phyloP scores from a whole-genome alignment of 2,888 invertebrate species.

The Sarcophaga carnaria region DNA sequence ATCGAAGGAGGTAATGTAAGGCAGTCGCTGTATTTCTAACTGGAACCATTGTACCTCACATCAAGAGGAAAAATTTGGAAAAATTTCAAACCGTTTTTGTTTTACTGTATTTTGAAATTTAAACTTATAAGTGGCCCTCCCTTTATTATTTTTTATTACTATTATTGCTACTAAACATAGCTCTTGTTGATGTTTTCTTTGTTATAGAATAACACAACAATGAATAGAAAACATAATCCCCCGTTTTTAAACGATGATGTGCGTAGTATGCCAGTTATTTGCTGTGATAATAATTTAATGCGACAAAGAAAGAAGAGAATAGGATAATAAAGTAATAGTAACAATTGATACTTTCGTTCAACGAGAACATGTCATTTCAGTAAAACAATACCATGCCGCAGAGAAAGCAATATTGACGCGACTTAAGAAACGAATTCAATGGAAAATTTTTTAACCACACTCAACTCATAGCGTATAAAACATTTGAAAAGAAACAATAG shows the following conservation, averaged over 20 bases:
- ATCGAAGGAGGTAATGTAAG: too few species aligned
- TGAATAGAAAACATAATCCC: constrained; percentile 31
- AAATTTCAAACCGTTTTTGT: too few species aligned
- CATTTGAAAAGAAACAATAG: constrained; percentile 4
- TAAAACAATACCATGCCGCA: constrained; percentile 16
- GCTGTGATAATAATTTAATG: constrained; percentile 41
- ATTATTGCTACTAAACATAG: not conserved
- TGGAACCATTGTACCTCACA: too few species aligned
- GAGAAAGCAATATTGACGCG: not conserved
- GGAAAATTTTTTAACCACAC: not conserved
- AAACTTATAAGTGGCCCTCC: too few species aligned
- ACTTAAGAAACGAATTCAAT: constrained; percentile 29
- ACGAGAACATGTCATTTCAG: constrained; percentile 36
- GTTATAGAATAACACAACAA: constrained; percentile 20
- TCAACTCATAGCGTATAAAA: not conserved
- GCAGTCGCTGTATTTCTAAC: too few species aligned
- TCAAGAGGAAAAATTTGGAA: too few species aligned
- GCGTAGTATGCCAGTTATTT: constrained; percentile 43
- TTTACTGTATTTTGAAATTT: too few species aligned
- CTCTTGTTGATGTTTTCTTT: not conserved
- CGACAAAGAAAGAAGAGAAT: constrained; percentile 1
- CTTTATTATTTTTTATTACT: constrained; percentile 1
- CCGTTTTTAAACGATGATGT: not conserved
- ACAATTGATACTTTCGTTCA: constrained; percentile 43
- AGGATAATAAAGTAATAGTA: constrained; percentile 14